Percentiles rank a stretch among this genome's conserved stretches.
phyloP scores from a whole-genome alignment of 2,113 vertebrate genomes.

The Myotis yumanensis region DNA sequence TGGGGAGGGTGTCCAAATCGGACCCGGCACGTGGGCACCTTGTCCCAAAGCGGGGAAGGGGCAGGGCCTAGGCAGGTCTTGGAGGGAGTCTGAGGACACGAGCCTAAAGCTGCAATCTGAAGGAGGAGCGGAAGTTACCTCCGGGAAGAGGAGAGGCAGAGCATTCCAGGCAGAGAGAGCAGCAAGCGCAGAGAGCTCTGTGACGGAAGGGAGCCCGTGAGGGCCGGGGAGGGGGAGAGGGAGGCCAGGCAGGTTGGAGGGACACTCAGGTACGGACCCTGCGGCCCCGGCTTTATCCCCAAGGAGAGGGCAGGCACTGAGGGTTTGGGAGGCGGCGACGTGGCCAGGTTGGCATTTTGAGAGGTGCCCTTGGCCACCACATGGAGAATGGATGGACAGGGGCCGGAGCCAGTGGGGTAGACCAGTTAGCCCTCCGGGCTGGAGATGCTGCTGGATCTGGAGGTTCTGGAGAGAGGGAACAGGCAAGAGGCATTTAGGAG shows the following conservation, averaged over 20 bases:
- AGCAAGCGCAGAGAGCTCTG: too few relatives aligned
- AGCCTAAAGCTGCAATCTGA: background rate
- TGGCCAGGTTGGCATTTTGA: background rate
- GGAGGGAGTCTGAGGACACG: background rate
- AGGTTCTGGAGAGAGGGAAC: background rate
- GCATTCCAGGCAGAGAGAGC: too few relatives aligned
- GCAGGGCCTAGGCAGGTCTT: background rate
- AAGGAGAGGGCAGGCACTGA: background rate
- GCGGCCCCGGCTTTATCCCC: background rate
- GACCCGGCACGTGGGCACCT: background rate
- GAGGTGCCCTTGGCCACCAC: background rate
- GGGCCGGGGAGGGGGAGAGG: background rate
- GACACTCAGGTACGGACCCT: background rate
- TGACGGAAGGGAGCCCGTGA: too few relatives aligned
- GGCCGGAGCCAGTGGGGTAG: accelerated
- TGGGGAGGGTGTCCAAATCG: too few relatives aligned
- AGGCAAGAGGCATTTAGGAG: background rate
- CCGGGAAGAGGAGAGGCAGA: background rate
- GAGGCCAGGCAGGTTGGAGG: background rate
- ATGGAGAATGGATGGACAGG: background rate
- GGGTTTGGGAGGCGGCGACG: background rate
- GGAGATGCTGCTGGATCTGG: background rate
- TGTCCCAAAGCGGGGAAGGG: accelerated
- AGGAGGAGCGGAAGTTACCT: background rate
- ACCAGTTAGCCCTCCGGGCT: background rate